Base-by-base conservation (phyloP, 2,797 vertebrate species). In the Alectoris magna region DNA sequence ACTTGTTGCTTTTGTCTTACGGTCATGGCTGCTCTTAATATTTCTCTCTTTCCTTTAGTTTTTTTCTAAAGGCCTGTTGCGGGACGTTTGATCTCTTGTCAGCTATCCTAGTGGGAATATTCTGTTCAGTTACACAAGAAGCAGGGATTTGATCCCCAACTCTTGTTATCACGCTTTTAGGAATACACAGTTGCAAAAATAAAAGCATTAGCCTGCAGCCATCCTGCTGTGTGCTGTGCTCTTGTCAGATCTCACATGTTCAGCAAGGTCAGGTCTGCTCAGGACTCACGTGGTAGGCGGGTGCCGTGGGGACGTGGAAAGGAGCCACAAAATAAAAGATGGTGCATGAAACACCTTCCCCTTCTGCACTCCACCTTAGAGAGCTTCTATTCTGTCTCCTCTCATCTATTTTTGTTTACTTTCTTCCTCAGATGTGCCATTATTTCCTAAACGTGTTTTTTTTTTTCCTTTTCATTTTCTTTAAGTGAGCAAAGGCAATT, bases 191-290 rank as follows among this genome's bases (percentile, higher is more conserved):
- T 56, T 88, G 34, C 43, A 89, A 92, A 88, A 95, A 94, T 90
- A 63, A 95, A 93, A 94, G 91, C 73, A 46, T 74, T 88, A 80
- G 81, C 90, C 93, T 86, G 93, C 76, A 96, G 91, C 87, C 84
- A 74, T 48, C 5, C 58, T 64, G 39, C 84, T 70, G 55, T 77
- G 81, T 53, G 70, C 91, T 53, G 38, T 13, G 39, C 66, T 75
- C 77, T 49, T 14, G 0, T 92, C 46, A 83, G 69, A 86, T 87
- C 87, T 93, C 84, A 84, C 5, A 2, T 73, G 85, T 63, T 77
- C 79, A 70, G 59, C 0, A 0, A 78, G 90, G 84, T 74, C 87
- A 82, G 69, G 46, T 71, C 71, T 56, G 36, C 83, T 59, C 53
- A 77, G 85, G 66, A 84, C 75, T 58, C 51, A 8, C 5, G 26